Conservation (phyloP, 2,113 vertebrate species). For the Hemiprocne comata region DNA sequence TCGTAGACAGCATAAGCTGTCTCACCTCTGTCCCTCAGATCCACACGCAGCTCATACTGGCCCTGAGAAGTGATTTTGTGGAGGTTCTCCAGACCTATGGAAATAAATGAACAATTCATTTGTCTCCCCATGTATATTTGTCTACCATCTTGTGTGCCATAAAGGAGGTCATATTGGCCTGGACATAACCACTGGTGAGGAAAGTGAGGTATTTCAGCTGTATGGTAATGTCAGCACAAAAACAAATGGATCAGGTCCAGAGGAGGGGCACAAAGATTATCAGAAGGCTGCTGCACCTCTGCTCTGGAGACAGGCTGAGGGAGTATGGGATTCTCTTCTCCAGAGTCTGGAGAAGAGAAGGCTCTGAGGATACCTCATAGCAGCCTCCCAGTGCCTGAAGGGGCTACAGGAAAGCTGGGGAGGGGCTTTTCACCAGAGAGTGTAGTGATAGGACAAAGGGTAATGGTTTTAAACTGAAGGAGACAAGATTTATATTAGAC, state of each 20-base stretch:
- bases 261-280: no score
- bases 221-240: background rate
- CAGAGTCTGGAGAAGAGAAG: no score
- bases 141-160: background rate
- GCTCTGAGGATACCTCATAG: no score
- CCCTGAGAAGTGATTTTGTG: conserved; percentile 92
- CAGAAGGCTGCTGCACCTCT: no score
- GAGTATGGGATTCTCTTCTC: no score
- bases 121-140: background rate
- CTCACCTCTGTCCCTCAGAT: conserved; percentile 87
- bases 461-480: no score
- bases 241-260: background rate
- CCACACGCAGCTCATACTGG: conserved; percentile 93
- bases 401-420: no score
- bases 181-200: background rate
- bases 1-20: conserved; percentile 90
- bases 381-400: no score
- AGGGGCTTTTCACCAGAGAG: no score
- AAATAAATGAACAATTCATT: background rate
- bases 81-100: conserved; percentile 89
- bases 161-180: background rate
- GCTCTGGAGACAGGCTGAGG: no score
- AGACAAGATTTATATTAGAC: no score
- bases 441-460: no score
- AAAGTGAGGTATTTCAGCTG: background rate